Evolutionary conservation across 2,888 invertebrate species (phyloP).

Genomic region (Cephus pygmeus): DNA sequence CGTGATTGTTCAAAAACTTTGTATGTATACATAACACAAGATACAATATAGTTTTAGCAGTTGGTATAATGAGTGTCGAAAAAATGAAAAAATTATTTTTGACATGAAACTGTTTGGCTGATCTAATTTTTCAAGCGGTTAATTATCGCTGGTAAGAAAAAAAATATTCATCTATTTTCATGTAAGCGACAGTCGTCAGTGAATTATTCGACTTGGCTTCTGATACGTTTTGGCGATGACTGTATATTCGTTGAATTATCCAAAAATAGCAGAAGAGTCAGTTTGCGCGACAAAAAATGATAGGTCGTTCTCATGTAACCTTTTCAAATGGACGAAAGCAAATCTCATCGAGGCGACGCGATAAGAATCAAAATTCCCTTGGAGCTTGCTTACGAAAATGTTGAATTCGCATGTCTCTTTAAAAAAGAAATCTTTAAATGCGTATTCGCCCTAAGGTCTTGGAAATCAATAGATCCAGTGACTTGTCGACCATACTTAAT

Average conservation of each 20-base stretch:
- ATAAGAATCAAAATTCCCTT: background rate
- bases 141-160: too few species aligned
- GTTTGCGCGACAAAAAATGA: background rate
- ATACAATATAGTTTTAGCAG: background rate
- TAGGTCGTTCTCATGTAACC: background rate
- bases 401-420: background rate
- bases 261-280: slow-evolving; percentile 12
- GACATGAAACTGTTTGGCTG: too few species aligned
- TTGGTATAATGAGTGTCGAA: background rate
- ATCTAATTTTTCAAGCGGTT: too few species aligned
- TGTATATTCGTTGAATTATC: slow-evolving; percentile 20
- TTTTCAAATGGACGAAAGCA: background rate
- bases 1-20: too few species aligned
- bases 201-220: slow-evolving; percentile 13
- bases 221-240: background rate
- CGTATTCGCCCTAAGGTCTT: background rate
- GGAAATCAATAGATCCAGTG: background rate
- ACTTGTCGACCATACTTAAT: background rate
- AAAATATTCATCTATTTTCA: slow-evolving; percentile 4
- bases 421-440: background rate
- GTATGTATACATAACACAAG: background rate
- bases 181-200: slow-evolving; percentile 16
- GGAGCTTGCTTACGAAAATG: background rate
- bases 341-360: background rate
- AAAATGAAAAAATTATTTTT: too few species aligned